Conservation (phyloP, 1,140 invertebrate genomes). For the Ylistrum balloti region DNA sequence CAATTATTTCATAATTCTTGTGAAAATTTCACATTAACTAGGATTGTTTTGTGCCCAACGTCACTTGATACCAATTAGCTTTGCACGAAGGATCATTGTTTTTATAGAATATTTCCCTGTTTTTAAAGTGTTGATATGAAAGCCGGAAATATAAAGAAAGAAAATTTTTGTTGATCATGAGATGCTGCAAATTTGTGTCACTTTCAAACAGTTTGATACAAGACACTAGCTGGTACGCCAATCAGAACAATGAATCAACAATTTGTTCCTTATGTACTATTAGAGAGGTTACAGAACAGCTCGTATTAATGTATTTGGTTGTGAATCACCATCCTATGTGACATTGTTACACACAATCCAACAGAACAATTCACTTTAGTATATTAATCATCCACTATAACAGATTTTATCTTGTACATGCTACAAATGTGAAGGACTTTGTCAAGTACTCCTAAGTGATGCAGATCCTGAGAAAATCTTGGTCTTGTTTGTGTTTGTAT, state of each 20-base stretch:
- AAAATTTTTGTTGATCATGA: neutral
- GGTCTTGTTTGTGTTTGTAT: constrained; percentile 27
- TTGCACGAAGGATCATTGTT: neutral
- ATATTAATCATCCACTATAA: neutral
- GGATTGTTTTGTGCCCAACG: neutral
- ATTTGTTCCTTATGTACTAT: neutral
- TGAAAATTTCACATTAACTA: neutral
- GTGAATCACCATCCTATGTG: neutral
- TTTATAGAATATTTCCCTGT: constrained; percentile 27
- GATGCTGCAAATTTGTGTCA: neutral
- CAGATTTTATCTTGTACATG: constrained; percentile 7
- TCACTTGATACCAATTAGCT: neutral
- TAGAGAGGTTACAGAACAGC: neutral
- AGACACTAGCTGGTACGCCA: neutral
- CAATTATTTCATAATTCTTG: neutral
- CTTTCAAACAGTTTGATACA: neutral
- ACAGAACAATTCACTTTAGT: constrained; percentile 25
- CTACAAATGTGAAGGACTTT: constrained; percentile 34
- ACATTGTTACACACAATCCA: neutral
- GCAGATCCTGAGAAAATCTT: constrained; percentile 38
- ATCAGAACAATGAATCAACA: neutral
- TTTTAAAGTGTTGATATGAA: neutral
- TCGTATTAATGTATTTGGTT: constrained; percentile 5
- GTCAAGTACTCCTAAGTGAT: constrained; percentile 30
- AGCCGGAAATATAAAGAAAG: neutral